Percentiles rank a stretch among this genome's conserved stretches.
Conservation (phyloP, 2,797 vertebrate genomes). For the Sarcoramphus papa region DNA sequence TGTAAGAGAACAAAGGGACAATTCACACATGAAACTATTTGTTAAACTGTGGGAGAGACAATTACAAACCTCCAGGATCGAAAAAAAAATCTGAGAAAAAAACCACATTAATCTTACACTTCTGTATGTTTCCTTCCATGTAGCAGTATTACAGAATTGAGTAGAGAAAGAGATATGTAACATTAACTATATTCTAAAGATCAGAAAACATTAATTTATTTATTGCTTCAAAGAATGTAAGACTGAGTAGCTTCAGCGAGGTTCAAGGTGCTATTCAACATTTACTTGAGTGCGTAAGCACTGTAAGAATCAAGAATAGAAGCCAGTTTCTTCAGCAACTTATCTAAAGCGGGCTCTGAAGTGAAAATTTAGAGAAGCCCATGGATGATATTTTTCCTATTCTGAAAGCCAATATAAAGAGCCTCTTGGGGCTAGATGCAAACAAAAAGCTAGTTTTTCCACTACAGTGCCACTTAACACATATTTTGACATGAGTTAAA, state of each 20-base stretch:
- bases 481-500: not conserved
- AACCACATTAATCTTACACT: not conserved
- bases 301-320: not conserved
- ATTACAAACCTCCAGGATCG: not conserved
- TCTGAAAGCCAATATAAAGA: not conserved
- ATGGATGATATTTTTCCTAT: not conserved
- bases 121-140: not conserved
- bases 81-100: not conserved
- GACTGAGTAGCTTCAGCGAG: not conserved
- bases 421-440: not conserved
- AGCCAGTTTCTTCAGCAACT: not conserved
- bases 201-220: not conserved
- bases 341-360: not conserved
- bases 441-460: not conserved
- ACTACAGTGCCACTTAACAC: not conserved
- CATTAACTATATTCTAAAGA: not conserved
- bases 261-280: not conserved
- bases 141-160: not conserved
- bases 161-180: not conserved
- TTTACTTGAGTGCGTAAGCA: not conserved
- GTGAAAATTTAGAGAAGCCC: not conserved
- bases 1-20: not conserved
- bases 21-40: not conserved
- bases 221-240: not conserved
- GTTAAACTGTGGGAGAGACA: not conserved